phyloP scores from a whole-genome alignment of 1,140 invertebrate species.

The Stegodyphus dumicola region DNA sequence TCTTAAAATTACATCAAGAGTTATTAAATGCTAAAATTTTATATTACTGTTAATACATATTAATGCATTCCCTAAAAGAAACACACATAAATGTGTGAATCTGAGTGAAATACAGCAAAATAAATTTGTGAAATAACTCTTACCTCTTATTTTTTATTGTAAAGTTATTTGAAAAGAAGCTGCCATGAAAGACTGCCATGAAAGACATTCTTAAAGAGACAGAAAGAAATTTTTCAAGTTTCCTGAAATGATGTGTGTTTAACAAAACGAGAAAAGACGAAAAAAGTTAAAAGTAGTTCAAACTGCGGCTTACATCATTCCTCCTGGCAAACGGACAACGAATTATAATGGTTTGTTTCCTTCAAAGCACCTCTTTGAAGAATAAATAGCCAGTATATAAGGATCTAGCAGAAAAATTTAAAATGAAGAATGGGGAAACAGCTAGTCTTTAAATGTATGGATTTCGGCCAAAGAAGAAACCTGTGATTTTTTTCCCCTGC shows the following conservation, averaged over 20 bases:
- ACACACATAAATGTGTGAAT: no score
- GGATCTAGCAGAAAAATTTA: neutral
- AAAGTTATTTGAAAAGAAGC: no score
- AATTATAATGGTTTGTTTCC: constrained; percentile 3
- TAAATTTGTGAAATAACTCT: no score
- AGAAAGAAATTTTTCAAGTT: neutral
- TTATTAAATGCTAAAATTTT: no score
- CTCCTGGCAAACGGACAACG: neutral
- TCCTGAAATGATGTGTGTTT: neutral
- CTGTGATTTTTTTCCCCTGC: neutral
- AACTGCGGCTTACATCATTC: neutral
- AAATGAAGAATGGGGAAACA: neutral
- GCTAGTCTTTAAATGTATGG: neutral
- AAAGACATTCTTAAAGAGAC: no score
- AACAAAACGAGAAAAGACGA: neutral
- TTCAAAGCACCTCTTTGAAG: neutral
- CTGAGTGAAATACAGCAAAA: no score
- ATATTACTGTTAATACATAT: no score
- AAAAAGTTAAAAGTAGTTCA: neutral
- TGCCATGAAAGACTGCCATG: no score
- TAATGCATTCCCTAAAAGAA: no score
- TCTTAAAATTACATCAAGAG: no score
- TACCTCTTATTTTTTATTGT: no score
- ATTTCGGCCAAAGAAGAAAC: neutral
- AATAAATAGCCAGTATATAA: neutral